Evolutionary conservation across 2,797 vertebrate species (phyloP), one percentile per base, ranked within the genome.

Genomic region (Ctenochaetus hawaiiensis): DNA sequence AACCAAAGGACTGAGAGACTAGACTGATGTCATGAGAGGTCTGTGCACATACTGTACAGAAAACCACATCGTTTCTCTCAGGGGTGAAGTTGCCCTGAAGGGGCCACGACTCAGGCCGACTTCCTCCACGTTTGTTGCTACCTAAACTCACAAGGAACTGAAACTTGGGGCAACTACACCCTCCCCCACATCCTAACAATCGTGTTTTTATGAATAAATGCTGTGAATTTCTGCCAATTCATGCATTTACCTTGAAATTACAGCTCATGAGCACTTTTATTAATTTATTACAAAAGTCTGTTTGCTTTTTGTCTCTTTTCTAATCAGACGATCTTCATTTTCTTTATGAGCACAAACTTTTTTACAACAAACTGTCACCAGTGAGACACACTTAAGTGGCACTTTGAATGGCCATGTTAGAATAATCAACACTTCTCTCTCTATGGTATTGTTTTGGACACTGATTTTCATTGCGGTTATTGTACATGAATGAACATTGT

Each of bases 261-360:
- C 17, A 18, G 48, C 67, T 53, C 56, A 80, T 72, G 68, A 71
- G 76, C 59, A 87, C 75, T 85, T 85, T 77, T 73, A 54, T 78
- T 82, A n/a, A 75, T 80, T 89, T 82, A 66, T 73, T 78, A 67
- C 34, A 49, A 30, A 44, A 20, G 20, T 72, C 14, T 5, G 18
- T 62, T 71, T 47, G 11, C 0, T 65, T 73, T 76, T 77, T 41
- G 1, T 76, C 51, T 62, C n/a, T 78, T 34, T 77, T 61, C 8
- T 62, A 48, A 75, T 77, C 30, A 0, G 47, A 47, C 20, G 14
- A 73, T 53, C 72, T 83, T 20, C 4, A n/a, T 61, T 84, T 83
- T 83, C 47, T 78, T 81, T 87, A 83, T 22, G 75, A 89, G 87
- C 88, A 87, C 84, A 90, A 89, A 69, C 30, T 64, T 88, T 87